Percentiles rank a stretch among this genome's conserved stretches.
phyloP scores from a whole-genome alignment of 2,113 vertebrate species.

The Dryoscopus gambensis region DNA sequence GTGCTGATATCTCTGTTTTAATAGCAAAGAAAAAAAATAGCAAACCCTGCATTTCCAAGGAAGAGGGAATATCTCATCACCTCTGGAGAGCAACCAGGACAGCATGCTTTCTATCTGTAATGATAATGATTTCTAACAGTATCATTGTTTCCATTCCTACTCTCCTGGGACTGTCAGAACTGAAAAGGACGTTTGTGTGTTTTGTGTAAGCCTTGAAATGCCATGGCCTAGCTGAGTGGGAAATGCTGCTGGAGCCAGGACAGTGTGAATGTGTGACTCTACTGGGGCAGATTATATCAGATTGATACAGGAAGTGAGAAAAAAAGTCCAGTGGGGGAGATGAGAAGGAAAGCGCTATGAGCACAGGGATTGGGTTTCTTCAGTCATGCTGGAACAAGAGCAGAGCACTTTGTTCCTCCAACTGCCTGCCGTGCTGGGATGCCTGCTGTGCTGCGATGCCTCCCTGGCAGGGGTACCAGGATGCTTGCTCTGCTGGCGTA shows the following conservation, averaged over 20 bases:
- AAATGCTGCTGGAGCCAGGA: not conserved
- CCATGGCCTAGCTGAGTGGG: not conserved
- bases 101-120: not conserved
- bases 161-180: not conserved
- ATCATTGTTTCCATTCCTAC: not conserved
- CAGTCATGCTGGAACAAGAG: not conserved
- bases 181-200: not conserved
- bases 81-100: not conserved
- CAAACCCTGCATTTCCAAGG: not conserved
- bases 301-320: not conserved
- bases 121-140: not conserved
- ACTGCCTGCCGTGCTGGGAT: not conserved
- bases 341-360: not conserved
- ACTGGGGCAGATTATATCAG: not conserved
- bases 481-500: not conserved
- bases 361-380: not conserved
- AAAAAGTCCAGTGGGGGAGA: not conserved
- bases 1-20: not conserved
- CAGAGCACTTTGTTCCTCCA: not conserved
- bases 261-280: slow-evolving; percentile 24
- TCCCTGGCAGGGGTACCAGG: not conserved
- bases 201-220: not conserved
- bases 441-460: not conserved
- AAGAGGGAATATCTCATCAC: not conserved
- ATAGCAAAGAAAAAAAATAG: slow-evolving; percentile 4